A percentile compares a stretch with the other conserved stretches of the same genome.
Evolutionary conservation across 2,113 vertebrate species (phyloP).

Genomic region (Nycticorax nycticorax): DNA sequence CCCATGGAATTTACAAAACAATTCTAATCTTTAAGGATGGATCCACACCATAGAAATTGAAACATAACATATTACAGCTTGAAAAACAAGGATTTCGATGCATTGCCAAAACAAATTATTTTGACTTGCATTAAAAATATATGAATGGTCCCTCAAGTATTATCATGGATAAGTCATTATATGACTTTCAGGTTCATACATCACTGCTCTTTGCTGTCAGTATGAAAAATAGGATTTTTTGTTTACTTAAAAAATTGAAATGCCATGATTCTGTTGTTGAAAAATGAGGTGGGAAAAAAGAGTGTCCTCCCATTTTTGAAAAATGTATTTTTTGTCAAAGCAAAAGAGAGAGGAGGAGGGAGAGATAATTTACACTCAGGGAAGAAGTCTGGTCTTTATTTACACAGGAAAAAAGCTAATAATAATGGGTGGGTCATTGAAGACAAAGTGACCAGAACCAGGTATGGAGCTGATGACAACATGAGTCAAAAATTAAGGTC

Average conservation of each 20-base stretch:
- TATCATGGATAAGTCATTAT: slow-evolving; percentile 66
- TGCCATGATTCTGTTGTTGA: slow-evolving; percentile 68
- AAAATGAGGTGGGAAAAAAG: slow-evolving; percentile 68
- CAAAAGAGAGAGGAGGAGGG: slow-evolving; percentile 31
- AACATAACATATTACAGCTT: slow-evolving; percentile 2
- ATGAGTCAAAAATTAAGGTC: not conserved
- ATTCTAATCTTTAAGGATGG: not conserved
- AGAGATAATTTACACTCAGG: not conserved
- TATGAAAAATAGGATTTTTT: slow-evolving; percentile 75
- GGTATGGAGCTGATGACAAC: slow-evolving; percentile 9
- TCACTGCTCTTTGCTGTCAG: slow-evolving; percentile 67
- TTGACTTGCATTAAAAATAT: slow-evolving; percentile 50
- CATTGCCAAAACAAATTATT: slow-evolving; percentile 60
- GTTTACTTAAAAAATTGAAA: slow-evolving; percentile 78
- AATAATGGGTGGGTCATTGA: not conserved
- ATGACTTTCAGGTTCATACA: slow-evolving; percentile 62
- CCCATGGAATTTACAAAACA: not conserved
- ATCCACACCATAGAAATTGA: not conserved
- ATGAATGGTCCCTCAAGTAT: slow-evolving; percentile 52
- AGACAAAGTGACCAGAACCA: not conserved
- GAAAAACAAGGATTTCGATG: not conserved
- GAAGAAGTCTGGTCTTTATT: not conserved
- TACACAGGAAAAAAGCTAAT: slow-evolving; percentile 15
- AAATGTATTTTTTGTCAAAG: slow-evolving; percentile 66
- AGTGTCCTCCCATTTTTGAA: slow-evolving; percentile 54